Evolutionary conservation across 1,140 invertebrate species (phyloP).

Genomic region (Gonioctena quinquepunctata): DNA sequence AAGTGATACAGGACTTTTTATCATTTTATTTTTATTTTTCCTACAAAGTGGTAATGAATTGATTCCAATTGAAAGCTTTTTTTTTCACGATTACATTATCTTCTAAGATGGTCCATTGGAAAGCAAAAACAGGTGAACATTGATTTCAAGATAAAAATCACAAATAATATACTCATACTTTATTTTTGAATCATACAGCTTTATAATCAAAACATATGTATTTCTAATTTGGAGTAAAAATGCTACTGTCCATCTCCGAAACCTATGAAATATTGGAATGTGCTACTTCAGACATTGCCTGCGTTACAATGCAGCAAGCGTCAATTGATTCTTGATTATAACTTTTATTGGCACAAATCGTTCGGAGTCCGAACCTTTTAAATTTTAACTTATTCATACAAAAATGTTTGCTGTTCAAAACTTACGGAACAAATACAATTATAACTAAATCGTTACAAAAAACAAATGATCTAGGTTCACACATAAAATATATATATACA

Average conservation of each 20-base stretch:
- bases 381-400: background rate
- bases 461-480: background rate
- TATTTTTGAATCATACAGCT: conserved; percentile 20
- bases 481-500: conserved; percentile 15
- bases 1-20: no score
- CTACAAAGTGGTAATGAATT: no score
- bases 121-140: no score
- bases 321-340: background rate
- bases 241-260: conserved; percentile 23
- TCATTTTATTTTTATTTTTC: no score
- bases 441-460: background rate
- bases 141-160: no score
- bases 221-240: conserved; percentile 23
- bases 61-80: no score
- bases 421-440: background rate
- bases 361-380: conserved; percentile 8
- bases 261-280: conserved; percentile 22
- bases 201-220: conserved; percentile 26
- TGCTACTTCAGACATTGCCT: background rate
- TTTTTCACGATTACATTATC: no score
- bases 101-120: no score
- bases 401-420: background rate
- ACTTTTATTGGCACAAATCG: conserved; percentile 25
- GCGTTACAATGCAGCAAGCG: background rate
- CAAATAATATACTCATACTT: background rate